Evolutionary conservation across 2,888 invertebrate genomes (phyloP), one percentile per base, ranked within the genome.

Genomic region (Chironomus riparius): DNA sequence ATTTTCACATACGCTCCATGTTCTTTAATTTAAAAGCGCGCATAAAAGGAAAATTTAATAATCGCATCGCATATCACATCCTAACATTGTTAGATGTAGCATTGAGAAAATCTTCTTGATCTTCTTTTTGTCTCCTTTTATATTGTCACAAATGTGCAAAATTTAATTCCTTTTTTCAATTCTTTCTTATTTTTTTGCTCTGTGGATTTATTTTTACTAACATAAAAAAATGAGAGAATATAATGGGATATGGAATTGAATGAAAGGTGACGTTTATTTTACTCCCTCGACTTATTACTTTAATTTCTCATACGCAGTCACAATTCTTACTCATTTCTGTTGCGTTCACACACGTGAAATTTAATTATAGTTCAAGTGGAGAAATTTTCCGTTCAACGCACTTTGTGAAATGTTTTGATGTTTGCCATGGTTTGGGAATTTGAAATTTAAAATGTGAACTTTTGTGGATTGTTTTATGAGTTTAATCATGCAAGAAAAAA

Each of bases 341-440:
- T 56, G 56, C 56, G 56, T 65, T 56, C 56, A 56, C 18, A 24
- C 65, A 24, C 21, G 12, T 65, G 24, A 21, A 73, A 73, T 73
- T 73, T 73, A 73, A 73, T 73, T 73, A 73, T 65, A 47, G 73
- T 47, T 38, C n/a, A 18, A 38, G 47, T 73, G 73, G 62, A 62
- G 21, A 62, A 73, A 47, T 73, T 73, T 73, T 47, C 21, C 18
- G 12, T 15, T 24, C 38, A 73, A 62, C 50, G 65, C 65, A 65
- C 21, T 24, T 24, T 65, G 24, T 22, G 13, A 65, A 65, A 65
- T 24, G 2, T 13, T 65, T 65, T 65, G 21, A 12, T n/a, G n/a
- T 18, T 21, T 22, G 22, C 13, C 28, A 24, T 5, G 22, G 62
- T 22, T 28, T 28, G 28, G 28, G 5, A 2, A 65, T 22, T 65